Evolutionary conservation across 2,888 invertebrate genomes (phyloP).

Genomic region (Synergus umbraculus): DNA sequence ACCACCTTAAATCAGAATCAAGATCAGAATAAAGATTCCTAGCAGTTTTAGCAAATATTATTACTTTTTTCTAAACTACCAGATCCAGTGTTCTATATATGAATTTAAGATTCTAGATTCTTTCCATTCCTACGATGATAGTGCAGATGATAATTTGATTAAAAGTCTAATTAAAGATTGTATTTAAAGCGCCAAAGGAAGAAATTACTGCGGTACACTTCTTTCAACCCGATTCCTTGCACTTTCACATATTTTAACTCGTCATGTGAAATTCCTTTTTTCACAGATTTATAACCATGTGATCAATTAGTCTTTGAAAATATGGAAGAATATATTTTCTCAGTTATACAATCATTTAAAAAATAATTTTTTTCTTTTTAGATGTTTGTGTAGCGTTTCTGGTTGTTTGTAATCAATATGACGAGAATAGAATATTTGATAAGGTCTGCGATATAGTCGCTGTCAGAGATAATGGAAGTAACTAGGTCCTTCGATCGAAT

Average conservation of each 20-base stretch:
- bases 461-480: constrained; percentile 49
- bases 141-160: constrained; percentile 21
- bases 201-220: constrained; percentile 51
- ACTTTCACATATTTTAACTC: constrained; percentile 49
- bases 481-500: constrained; percentile 49
- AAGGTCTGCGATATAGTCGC: constrained; percentile 26
- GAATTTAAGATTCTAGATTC: constrained; percentile 1
- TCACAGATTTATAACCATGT: constrained; percentile 36
- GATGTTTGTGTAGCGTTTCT: neutral
- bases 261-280: constrained; percentile 40
- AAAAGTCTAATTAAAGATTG: constrained; percentile 51
- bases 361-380: neutral
- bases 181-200: constrained; percentile 50
- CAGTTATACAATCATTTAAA: neutral
- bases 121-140: constrained; percentile 10
- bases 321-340: neutral
- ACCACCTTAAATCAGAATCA: neutral
- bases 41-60: no score
- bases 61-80: no score
- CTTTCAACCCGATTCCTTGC: constrained; percentile 52
- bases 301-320: neutral
- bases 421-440: constrained; percentile 8
- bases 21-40: neutral
- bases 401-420: neutral
- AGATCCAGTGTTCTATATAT: no score